Base-by-base conservation (phyloP, 2,888 invertebrate species). In the Melinaea marsaeus region DNA sequence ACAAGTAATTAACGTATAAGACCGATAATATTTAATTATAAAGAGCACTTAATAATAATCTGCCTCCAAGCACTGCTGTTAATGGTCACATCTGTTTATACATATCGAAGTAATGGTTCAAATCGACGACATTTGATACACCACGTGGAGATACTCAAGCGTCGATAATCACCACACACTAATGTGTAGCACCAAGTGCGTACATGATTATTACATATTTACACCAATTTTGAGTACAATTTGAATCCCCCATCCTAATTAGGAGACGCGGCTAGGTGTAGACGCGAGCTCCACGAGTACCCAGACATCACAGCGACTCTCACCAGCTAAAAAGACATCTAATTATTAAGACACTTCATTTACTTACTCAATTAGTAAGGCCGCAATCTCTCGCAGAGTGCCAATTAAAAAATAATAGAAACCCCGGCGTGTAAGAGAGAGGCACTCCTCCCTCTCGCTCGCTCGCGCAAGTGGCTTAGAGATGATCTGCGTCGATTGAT, bases 361-460 rank as follows among this genome's bases (percentile, higher is more conserved):
- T 88, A 86, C 82, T 88, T 85, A 86, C 81, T 86, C 86, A 89
- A 89, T 88, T 86, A 88, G 84, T 79, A 85, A 84, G 83, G 80
- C 81, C 83, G 83, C 81, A 79, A 84, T 84, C 82, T 81, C 81
- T 77, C 77, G 77, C 72, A 69, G 79, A 90, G 89, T 86, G 84
- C 88, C 90, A 90, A 90, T 90, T 90, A 90, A 90, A 89, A 89
- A 86, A 87, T 86, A 86, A 88, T 85, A 83, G 86, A 83, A 79
- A 75, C 78, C 81, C 78, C 79, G 72, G 74, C 73, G 82, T 82
- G 81, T 77, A 79, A 84, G 83, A 71, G 83, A 81, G 80, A 85
- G 72, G 72, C 75, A 80, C 78, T 64, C 74, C 67, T 73, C 76
- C 74, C 76, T 75, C 78, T 81, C 67, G 74, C 77, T 75, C 76